Conservation (phyloP, 2,888 invertebrate species). For the Meiosimyza decipiens region DNA sequence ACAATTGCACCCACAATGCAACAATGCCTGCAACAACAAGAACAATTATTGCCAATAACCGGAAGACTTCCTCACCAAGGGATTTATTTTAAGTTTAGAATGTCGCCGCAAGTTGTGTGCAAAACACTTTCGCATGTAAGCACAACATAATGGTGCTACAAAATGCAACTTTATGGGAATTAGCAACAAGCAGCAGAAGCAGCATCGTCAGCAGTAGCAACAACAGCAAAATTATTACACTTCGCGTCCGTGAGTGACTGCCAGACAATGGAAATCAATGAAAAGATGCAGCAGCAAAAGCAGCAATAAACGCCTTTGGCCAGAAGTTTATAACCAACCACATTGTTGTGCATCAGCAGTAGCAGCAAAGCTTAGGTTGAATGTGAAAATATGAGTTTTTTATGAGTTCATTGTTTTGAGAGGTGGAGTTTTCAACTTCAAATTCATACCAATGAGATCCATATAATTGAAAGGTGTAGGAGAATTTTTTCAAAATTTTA, state of each 20-base stretch:
- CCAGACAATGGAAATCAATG: background rate
- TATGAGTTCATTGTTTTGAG: too few relatives aligned
- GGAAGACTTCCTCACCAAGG: slow-evolving; percentile 4
- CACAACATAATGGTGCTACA: slow-evolving; percentile 24
- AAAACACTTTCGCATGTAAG: too few relatives aligned
- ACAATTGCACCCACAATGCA: slow-evolving; percentile 13
- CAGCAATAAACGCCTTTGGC: slow-evolving; percentile 55
- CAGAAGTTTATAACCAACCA: slow-evolving; percentile 38
- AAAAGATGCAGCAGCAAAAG: slow-evolving; percentile 29
- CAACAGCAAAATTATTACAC: slow-evolving; percentile 32
- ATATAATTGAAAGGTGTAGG: too few relatives aligned
- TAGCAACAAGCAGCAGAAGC: too few relatives aligned
- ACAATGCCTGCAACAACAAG: background rate
- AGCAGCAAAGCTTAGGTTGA: too few relatives aligned
- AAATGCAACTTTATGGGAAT: slow-evolving; percentile 30
- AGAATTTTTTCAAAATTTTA: too few relatives aligned
- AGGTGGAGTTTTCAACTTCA: too few relatives aligned
- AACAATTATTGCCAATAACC: slow-evolving; percentile 11
- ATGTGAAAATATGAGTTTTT: too few relatives aligned
- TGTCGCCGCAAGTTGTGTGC: too few relatives aligned
- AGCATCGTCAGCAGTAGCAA: background rate
- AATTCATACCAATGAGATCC: too few relatives aligned
- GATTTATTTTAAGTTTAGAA: too few relatives aligned
- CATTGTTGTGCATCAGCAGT: slow-evolving; percentile 2
- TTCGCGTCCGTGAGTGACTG: slow-evolving; percentile 31